phyloP scores from a whole-genome alignment of 2,113 vertebrate genomes.

The Oreochromis spilurus region DNA sequence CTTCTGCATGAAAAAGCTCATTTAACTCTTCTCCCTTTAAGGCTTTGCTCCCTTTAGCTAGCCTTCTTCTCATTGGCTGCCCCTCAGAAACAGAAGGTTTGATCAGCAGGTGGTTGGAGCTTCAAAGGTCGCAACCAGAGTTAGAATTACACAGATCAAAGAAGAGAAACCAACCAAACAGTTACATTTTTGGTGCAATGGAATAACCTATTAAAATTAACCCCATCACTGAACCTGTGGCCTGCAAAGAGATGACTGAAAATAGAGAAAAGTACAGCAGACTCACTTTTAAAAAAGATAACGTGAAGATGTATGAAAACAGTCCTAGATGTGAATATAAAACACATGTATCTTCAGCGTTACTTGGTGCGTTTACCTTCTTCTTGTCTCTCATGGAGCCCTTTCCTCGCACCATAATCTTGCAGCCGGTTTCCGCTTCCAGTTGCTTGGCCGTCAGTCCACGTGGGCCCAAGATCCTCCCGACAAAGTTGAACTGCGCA shows the following conservation, averaged over 20 bases:
- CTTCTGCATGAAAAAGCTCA: not conserved
- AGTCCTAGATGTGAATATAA: not conserved
- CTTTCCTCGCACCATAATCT: slow-evolving; percentile 99
- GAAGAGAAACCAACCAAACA: not conserved
- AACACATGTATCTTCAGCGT: not conserved
- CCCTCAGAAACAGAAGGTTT: not conserved
- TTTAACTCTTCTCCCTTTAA: not conserved
- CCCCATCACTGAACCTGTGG: not conserved
- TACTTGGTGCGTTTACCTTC: slow-evolving; percentile 76
- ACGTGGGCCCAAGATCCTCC: slow-evolving; percentile 96
- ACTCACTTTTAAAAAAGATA: not conserved
- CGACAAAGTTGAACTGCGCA: slow-evolving; percentile 96
- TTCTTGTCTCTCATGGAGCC: slow-evolving; percentile 99
- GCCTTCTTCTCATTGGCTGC: not conserved
- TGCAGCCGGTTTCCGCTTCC: slow-evolving; percentile 98
- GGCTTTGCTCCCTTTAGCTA: not conserved
- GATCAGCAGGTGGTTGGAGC: not conserved
- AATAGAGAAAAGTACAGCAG: not conserved
- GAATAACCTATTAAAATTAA: not conserved
- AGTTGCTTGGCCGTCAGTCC: slow-evolving; percentile 97
- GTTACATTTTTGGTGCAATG: not conserved
- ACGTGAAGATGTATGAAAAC: not conserved
- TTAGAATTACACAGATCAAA: not conserved
- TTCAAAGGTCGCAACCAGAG: not conserved
- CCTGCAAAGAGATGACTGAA: not conserved